phyloP scores from a whole-genome alignment of 2,797 vertebrate genomes.

The Gambelia wislizenii region DNA sequence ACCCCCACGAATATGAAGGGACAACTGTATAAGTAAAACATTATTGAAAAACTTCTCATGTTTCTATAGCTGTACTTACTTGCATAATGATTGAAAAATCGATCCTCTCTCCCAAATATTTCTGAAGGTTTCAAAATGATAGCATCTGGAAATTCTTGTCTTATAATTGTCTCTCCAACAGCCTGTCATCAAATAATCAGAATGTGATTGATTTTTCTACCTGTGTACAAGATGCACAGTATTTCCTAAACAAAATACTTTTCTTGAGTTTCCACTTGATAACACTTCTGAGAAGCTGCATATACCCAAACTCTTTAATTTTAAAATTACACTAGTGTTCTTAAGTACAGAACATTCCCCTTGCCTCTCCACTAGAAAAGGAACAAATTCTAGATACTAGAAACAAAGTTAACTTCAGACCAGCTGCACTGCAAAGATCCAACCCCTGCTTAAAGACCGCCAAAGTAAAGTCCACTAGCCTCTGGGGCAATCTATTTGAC shows the following conservation, averaged over 20 bases:
- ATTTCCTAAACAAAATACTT: background rate
- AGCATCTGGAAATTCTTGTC: constrained; percentile 91
- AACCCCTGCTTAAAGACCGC: too few species aligned
- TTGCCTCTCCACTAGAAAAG: too few species aligned
- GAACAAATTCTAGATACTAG: too few species aligned
- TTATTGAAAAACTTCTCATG: background rate
- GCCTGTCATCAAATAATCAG: constrained; percentile 79
- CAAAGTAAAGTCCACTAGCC: too few species aligned
- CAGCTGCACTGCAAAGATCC: too few species aligned
- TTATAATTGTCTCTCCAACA: constrained; percentile 89
- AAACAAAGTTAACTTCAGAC: too few species aligned
- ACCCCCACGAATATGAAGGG: too few species aligned
- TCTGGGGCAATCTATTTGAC: too few species aligned
- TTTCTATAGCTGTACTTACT: constrained; percentile 79
- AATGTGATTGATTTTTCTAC: background rate
- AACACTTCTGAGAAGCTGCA: background rate
- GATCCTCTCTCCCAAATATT: constrained; percentile 94
- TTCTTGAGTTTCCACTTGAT: background rate
- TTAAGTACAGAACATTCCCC: too few species aligned
- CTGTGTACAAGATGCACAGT: background rate
- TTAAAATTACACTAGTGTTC: background rate
- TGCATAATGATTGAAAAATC: constrained; percentile 93
- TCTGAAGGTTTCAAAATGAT: constrained; percentile 94
- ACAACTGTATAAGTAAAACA: too few species aligned
- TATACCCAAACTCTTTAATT: background rate